phyloP scores from a whole-genome alignment of 2,113 vertebrate genomes.

The Petrocephalus microphthalmus region DNA sequence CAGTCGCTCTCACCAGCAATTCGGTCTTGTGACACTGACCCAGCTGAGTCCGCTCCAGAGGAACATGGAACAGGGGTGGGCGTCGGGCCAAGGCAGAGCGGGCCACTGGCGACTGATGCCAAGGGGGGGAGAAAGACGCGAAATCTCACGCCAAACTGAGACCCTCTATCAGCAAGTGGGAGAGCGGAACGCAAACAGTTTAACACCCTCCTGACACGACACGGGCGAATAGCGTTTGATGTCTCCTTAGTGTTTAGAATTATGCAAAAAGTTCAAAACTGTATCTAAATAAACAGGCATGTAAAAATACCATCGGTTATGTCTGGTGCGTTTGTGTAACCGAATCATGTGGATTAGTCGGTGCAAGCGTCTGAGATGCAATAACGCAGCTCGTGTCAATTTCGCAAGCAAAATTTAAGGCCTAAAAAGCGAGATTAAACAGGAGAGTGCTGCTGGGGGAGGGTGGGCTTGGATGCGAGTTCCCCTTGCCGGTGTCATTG shows the following conservation, averaged over 20 bases:
- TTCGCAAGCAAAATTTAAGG: background rate
- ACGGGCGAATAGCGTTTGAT: background rate
- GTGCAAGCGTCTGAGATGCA: background rate
- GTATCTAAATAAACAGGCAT: background rate
- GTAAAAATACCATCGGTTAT: background rate
- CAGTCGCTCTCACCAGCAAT: constrained; percentile 11
- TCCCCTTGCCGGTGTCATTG: constrained; percentile 3
- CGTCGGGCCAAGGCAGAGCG: background rate
- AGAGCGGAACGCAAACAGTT: background rate
- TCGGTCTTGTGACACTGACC: constrained; percentile 18
- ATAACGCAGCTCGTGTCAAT: background rate
- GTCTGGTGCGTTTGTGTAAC: background rate
- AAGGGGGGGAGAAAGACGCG: background rate
- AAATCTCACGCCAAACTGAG: background rate
- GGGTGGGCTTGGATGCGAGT: background rate
- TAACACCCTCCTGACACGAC: background rate
- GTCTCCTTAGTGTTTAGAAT: background rate
- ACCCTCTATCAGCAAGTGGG: background rate
- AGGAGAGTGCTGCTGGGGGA: background rate
- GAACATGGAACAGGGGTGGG: constrained; percentile 5
- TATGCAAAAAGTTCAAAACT: background rate
- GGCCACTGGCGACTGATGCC: background rate
- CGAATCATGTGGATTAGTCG: background rate
- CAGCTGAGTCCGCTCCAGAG: background rate
- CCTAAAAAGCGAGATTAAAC: background rate